These are phyloP conservation scores for Psettodes erumei DNA, from an alignment of 2,113 vertebrate genomes.

Conservation along the genomic window DNA sequence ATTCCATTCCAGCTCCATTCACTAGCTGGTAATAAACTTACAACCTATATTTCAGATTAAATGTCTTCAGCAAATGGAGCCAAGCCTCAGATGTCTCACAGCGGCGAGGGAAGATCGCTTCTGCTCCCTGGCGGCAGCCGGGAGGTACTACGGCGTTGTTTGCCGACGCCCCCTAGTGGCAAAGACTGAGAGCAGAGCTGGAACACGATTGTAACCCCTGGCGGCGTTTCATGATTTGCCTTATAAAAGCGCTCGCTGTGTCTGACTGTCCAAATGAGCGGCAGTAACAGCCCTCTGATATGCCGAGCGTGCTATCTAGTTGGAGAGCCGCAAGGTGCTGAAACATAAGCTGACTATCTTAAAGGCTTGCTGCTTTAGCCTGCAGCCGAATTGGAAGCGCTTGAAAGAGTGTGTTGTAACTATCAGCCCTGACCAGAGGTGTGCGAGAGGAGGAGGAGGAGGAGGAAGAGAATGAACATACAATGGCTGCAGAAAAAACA, in stretches of 20 bases:
- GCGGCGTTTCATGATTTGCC: conserved; percentile 41
- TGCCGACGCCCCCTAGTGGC: conserved; percentile 68
- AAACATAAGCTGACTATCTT: conserved; percentile 55
- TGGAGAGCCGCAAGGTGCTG: conserved; percentile 31
- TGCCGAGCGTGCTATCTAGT: conserved; percentile 38
- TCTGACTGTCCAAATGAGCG: conserved; percentile 38
- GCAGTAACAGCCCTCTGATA: conserved; percentile 27
- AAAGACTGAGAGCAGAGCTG: neutral
- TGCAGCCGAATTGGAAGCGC: conserved; percentile 67
- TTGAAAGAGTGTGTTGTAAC: conserved; percentile 68
- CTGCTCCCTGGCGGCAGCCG: conserved; percentile 78
- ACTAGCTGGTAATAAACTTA: conserved; percentile 82
- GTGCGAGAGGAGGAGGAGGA: conserved; percentile 47
- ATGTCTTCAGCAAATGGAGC: conserved; percentile 78
- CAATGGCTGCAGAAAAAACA: conserved; percentile 23
- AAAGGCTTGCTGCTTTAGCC: conserved; percentile 54
- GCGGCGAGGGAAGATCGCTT: conserved; percentile 54
- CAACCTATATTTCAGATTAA: conserved; percentile 82
- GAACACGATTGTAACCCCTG: conserved; percentile 19
- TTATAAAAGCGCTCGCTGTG: conserved; percentile 23
- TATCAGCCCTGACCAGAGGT: conserved; percentile 69
- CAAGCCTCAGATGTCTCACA: conserved; percentile 38
- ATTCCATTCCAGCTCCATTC: conserved; percentile 74
- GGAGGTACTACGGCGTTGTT: neutral
- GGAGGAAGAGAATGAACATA: conserved; percentile 43